Base-by-base conservation (phyloP, 2,888 invertebrate genomes). In the Molorchus minor region DNA sequence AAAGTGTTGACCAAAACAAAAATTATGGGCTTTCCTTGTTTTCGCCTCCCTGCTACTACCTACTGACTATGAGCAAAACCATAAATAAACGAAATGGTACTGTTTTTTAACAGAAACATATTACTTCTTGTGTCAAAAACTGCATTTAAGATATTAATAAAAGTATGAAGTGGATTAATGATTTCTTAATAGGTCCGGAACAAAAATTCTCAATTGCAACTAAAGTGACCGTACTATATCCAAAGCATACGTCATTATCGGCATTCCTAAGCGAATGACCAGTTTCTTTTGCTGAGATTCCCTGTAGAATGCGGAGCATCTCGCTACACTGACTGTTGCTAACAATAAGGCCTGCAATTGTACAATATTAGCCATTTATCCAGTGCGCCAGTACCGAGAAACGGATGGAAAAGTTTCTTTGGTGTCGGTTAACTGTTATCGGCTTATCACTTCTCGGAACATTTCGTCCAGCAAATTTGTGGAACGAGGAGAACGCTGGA, bases 251-350 rank as follows among this genome's bases (percentile, higher is more conserved):
- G 49, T 38, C 35, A 56, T 58, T 66, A 69, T 64, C 70, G 63
- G 66, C 68, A 71, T 70, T 71, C 69, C 66, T 62, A 43, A 29
- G 57, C 55, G 58, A 45, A 52, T 64, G 58, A 64, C 64, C 60
- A 64, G 64, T 61, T 65, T 58, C 62, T 68, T 62, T 61, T 65
- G 40, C 41, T 15, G 47, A 56, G 56, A 56, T 56, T 56, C 33
- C 40, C 46, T 30, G 47, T 47, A 41, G 56, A 46, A 56, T 56
- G 47, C 56, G 30, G 47, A 41, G 45, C 56, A 56, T 56, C 49
- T 20, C 49, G 49, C 49, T 35, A 38, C 20, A 49, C 25, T 20
- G n/a, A 20, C 38, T 13, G 38, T 49, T 33, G 19, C 19, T 49
- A 49, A 38, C 38, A 49, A 38, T 17, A 47, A 43, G 25, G 7